Base-by-base conservation (phyloP, 2,888 invertebrate genomes). In the Helleia helle region DNA sequence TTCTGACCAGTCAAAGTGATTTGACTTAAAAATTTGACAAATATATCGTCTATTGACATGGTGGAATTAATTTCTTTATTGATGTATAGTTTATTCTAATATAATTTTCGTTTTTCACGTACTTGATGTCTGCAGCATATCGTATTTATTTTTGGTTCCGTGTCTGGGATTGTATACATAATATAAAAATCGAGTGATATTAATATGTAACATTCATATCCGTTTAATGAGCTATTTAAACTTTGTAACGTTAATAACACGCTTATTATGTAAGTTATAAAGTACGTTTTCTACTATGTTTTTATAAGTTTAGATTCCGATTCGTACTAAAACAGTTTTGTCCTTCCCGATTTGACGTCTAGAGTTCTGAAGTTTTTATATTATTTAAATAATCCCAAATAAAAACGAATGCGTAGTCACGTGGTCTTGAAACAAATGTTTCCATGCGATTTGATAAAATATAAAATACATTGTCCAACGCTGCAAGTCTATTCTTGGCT, bases 51-150 rank as follows among this genome's bases (percentile, higher is more conserved):
- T 18, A 18, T 18, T 1, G 11, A 3, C 1, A 9, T 15, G 4
- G 4, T 15, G 4, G 4, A n/a, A 3, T 7, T 24, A 24, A n/a
- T 3, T 8, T 24, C n/a, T 7, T 8, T 24, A 24, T n/a, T n/a
- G n/a, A n/a, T n/a, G n/a, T n/a, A n/a, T n/a, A n/a, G n/a, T n/a
- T 8, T 34, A 11, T 31, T 31, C 26, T 3, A 34, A 22, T 34
- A 34, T 22, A 34, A 34, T 22, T 34, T 34, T 34, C 34, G 34
- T 34, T 34, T 34, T 34, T 34, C 34, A 22, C 12, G 22, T 22
- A n/a, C 12, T 5, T 22, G 22, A 7, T 4, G 22, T 7, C 22
- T 8, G 18, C 18, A 8, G 34, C 3, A 13, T 34, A 7, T 17
- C 7, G 31, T 22, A 22, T 22, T 22, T 22, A 22, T 8, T 22